A percentile compares a stretch with the other conserved stretches of the same genome.
Evolutionary conservation across 2,888 invertebrate species (phyloP).

Genomic region (Serripes groenlandicus): DNA sequence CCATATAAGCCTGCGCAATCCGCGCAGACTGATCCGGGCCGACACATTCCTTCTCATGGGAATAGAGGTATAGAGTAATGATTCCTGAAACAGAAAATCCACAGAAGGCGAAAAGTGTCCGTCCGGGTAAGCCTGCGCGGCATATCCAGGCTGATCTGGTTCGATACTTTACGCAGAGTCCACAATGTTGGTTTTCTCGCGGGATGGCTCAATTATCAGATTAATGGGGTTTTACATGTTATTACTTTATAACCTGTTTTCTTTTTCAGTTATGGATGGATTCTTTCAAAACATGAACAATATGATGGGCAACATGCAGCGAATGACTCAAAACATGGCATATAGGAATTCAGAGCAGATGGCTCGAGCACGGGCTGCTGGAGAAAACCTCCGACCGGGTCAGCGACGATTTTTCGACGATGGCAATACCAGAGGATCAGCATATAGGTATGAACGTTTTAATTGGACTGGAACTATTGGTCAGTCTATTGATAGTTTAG

Average conservation of each 20-base stretch:
- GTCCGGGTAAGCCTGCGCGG: too few species aligned
- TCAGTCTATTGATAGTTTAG: neutral
- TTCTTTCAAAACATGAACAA: conserved; percentile 11
- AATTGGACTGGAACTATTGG: neutral
- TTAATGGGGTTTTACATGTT: too few species aligned
- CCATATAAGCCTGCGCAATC: too few species aligned
- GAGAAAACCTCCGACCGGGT: conserved; percentile 14
- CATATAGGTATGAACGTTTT: conserved; percentile 18
- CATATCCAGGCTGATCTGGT: too few species aligned
- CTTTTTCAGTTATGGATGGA: conserved; percentile 7
- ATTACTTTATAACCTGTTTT: neutral
- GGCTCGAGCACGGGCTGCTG: neutral
- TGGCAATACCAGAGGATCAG: conserved; percentile 8
- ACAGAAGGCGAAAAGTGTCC: too few species aligned
- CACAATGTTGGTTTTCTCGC: too few species aligned
- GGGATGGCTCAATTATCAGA: too few species aligned
- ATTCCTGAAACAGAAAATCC: too few species aligned
- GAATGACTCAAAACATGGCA: neutral
- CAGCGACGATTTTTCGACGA: conserved; percentile 9
- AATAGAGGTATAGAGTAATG: too few species aligned
- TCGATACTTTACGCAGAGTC: too few species aligned
- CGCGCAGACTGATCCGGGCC: too few species aligned
- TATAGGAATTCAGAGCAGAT: neutral
- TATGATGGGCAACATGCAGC: conserved; percentile 13
- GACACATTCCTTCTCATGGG: too few species aligned